Evolutionary conservation across 2,113 vertebrate species (phyloP).

Genomic region (western clawed frog (Xenopus tropicalis)): DNA sequence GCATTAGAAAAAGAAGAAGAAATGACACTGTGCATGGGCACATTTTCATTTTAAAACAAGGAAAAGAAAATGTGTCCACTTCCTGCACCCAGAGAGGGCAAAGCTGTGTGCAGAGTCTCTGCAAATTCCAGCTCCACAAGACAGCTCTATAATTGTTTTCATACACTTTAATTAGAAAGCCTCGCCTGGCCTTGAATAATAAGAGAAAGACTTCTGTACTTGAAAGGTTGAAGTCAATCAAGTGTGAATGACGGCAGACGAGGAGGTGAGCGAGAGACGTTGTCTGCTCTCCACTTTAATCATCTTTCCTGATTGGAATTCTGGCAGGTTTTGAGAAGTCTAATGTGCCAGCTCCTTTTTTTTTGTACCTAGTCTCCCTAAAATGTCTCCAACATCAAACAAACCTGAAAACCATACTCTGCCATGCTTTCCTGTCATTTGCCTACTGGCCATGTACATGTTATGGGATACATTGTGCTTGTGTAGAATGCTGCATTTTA

Average conservation of each 20-base stretch:
- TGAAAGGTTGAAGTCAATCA: constrained; percentile 89
- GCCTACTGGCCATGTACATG: not conserved
- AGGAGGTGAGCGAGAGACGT: constrained; percentile 71
- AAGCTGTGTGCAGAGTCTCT: constrained; percentile 31
- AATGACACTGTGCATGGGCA: constrained; percentile 2
- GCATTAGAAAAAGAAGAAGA: constrained; percentile 2
- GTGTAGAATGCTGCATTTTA: too few species aligned
- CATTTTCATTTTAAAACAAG: constrained; percentile 32
- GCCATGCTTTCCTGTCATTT: not conserved
- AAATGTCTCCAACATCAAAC: constrained; percentile 33
- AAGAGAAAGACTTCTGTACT: constrained; percentile 81
- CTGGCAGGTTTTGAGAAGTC: constrained; percentile 64
- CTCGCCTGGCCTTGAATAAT: constrained; percentile 86
- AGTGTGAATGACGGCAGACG: constrained; percentile 86
- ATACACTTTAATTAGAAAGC: constrained; percentile 86
- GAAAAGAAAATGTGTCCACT: constrained; percentile 26
- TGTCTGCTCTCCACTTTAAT: constrained; percentile 84
- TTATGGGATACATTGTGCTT: not conserved
- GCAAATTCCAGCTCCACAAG: constrained; percentile 59
- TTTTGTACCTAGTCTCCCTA: constrained; percentile 15
- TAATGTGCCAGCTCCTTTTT: constrained; percentile 31
- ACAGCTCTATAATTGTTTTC: constrained; percentile 80
- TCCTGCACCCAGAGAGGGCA: constrained; percentile 39
- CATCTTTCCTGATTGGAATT: constrained; percentile 89
- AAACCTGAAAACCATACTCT: constrained; percentile 15